These are phyloP conservation scores for Ptilodon capucinus DNA, from an alignment of 2,888 invertebrate genomes.

Conservation along the genomic window DNA sequence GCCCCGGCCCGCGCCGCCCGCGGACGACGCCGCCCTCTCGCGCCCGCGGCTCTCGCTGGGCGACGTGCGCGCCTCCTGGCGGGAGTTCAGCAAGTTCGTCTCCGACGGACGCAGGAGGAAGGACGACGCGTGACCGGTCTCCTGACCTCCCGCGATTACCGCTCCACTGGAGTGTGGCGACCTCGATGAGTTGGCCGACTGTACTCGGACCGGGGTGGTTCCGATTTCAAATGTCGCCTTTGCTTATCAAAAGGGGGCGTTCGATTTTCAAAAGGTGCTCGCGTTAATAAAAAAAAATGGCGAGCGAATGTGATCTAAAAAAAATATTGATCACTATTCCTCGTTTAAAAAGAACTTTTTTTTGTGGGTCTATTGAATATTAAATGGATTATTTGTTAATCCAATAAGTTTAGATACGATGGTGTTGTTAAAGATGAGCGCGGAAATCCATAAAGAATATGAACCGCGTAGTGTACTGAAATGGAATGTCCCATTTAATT, in stretches of 20 bases:
- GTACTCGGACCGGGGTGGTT: neutral
- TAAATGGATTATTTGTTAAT: neutral
- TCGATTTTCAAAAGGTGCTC: neutral
- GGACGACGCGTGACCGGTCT: conserved; percentile 15
- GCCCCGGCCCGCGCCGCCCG: too few species aligned
- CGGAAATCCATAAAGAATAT: neutral
- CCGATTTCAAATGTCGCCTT: neutral
- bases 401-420: neutral
- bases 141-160: neutral
- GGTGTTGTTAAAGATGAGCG: neutral
- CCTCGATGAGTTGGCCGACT: neutral
- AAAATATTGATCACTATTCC: neutral
- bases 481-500: neutral
- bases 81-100: conserved; percentile 51
- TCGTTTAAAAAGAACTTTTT: neutral
- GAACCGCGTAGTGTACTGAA: neutral
- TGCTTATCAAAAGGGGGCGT: neutral
- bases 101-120: conserved; percentile 46
- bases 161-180: too few species aligned
- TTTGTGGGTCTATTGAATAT: neutral
- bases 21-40: too few species aligned
- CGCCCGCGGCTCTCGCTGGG: neutral
- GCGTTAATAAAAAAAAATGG: neutral
- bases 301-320: neutral
- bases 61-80: too few species aligned